Evolutionary conservation across 2,113 vertebrate genomes (phyloP), one percentile per base, ranked within the genome.

Genomic region (Oreochromis tanganicae): DNA sequence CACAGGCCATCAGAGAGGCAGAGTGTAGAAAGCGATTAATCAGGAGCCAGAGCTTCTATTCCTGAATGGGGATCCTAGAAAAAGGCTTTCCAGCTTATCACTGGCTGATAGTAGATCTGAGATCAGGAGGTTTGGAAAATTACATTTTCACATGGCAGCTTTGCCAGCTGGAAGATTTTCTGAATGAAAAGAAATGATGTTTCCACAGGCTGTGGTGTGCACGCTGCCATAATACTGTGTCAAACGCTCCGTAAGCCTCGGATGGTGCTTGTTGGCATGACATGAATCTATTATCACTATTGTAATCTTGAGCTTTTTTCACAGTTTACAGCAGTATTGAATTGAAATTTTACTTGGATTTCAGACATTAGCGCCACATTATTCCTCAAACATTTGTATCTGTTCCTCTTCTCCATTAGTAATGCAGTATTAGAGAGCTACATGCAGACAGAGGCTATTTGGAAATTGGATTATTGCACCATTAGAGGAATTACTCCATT

Each of bases 101-200:
- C 43, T 14, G 61, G 82, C 89, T 90, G 90, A 92, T 87, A 87
- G 63, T 9, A 54, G 80, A 89, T 93, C 86, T 91, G 54, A 91
- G 89, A 93, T 93, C 78, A 57, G 87, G 84, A 82, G 85, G 86
- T 85, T 91, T 90, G 81, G 85, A 92, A 91, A 93, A 93, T 94
- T 73, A 78, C 91, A 89, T 94, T 92, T 94, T 52, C 89, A 36
- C 68, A 50, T 41, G 83, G 86, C 86, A 52, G 92, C 86, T 82
- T 38, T 75, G 55, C 92, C 91, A 89, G 82, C 88, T 88, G 88
- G 88, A 94, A 90, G 83, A 85, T 66, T 87, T 56, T 85, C 21
- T 81, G 87, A 91, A 88, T 90, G 88, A 90, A 91, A 85, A 82
- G 59, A 84, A 86, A 80, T 34, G 17, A 68, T 54, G 75, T 82